Percentiles rank a stretch among this genome's conserved stretches.
Evolutionary conservation across 2,888 invertebrate genomes (phyloP).

Genomic region (Poecilus cupreus): DNA sequence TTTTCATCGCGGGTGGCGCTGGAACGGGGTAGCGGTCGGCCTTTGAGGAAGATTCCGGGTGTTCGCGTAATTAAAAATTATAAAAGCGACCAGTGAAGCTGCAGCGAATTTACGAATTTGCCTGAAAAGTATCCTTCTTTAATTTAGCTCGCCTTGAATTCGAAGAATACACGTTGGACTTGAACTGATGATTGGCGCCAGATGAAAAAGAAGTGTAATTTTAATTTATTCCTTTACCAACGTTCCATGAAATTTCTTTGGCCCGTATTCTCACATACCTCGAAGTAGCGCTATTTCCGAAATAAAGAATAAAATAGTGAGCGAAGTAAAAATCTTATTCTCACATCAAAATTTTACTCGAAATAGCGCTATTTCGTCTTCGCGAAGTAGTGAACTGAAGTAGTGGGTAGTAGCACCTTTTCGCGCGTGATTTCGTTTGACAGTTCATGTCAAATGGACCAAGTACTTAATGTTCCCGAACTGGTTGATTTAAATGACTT

Average conservation of each 20-base stretch:
- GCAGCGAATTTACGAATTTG: conserved; percentile 3
- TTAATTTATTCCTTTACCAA: conserved; percentile 21
- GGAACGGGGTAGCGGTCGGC: conserved; percentile 4
- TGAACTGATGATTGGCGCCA: not conserved
- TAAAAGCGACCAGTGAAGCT: conserved; percentile 23
- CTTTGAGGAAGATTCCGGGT: conserved; percentile 35
- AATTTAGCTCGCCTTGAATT: conserved; percentile 23
- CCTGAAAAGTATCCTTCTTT: conserved; percentile 6
- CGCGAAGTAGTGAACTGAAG: too few relatives aligned
- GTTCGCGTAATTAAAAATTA: conserved; percentile 45
- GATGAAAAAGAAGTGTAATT: conserved; percentile 2
- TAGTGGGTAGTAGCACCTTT: too few relatives aligned
- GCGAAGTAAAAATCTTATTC: too few relatives aligned
- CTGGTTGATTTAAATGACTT: too few relatives aligned
- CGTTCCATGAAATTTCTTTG: conserved; percentile 1
- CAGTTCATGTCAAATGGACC: too few relatives aligned
- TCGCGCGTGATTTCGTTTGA: too few relatives aligned
- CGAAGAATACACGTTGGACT: not conserved
- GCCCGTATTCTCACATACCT: too few relatives aligned
- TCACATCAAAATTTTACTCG: too few relatives aligned
- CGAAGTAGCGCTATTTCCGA: too few relatives aligned
- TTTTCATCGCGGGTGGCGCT: not conserved
- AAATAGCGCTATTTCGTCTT: too few relatives aligned
- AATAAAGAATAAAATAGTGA: too few relatives aligned
- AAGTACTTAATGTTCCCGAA: too few relatives aligned